Evolutionary conservation across 2,113 vertebrate species (phyloP), one percentile per base, ranked within the genome.

Genomic region (Seriola aureovittata): DNA sequence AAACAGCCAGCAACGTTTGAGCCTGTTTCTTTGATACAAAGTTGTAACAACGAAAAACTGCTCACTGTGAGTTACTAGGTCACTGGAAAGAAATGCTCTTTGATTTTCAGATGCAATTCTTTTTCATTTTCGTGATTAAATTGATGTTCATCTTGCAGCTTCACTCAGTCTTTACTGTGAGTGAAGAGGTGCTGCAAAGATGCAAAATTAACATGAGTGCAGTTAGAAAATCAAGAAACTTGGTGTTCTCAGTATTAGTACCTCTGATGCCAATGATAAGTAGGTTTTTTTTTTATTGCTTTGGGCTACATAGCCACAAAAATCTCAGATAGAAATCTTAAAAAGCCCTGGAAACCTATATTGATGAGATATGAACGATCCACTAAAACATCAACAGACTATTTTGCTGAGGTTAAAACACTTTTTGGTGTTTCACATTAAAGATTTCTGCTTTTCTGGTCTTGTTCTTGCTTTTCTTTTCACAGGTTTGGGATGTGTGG

Each of bases 391-490:
- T 59, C 36, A 71, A 44, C 38, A 25, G 1, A 16, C n/a, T 42
- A 32, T 14, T 78, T 62, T 40, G 42, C 54, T 3, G 3, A 23
- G 19, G 17, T 21, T 52, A 52, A 19, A 52, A 50, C 29, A n/a
- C 38, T 40, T 67, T 76, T 48, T 44, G 14, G 13, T 77, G n/a
- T 48, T 78, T 69, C 44, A 69, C n/a, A 50, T 54, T 21, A 70
- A 70, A 16, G 9, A 7, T 40, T 79, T 32, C 34, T 63, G 36
- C 5, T n/a, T 42, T 14, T n/a, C 1, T 36, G 59, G 17, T 38
- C 8, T 63, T 34, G 32, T 21, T 52, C 19, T 52, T 50, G 14
- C 19, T 52, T 52, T 21, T 52, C 21, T 52, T n/a, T 34, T 29
- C 19, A 46, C 40, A 67, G n/a, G 54, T 25, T 50, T 44, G 16